These are phyloP conservation scores for Ceyx cyanopectus DNA, from an alignment of 2,113 vertebrate species.

Conservation along the genomic window DNA sequence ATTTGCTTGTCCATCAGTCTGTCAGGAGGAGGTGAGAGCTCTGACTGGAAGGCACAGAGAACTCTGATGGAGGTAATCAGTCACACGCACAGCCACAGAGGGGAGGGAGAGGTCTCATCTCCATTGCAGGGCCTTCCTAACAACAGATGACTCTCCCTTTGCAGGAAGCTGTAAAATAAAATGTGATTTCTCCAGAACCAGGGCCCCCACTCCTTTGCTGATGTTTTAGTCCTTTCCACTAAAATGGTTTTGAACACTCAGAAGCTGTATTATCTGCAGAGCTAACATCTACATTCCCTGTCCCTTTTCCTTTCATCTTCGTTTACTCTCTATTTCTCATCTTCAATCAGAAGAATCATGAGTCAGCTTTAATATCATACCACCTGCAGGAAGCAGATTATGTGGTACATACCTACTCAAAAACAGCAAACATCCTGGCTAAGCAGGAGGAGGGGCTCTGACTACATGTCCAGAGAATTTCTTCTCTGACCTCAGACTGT, in stretches of 20 bases:
- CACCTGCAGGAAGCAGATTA: conserved; percentile 54
- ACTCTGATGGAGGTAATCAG: neutral
- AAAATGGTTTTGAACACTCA: conserved; percentile 27
- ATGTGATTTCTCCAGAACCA: neutral
- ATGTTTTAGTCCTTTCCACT: neutral
- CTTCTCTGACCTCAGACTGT: neutral
- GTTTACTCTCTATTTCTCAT: conserved; percentile 45
- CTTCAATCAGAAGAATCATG: conserved; percentile 37
- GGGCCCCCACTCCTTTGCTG: neutral
- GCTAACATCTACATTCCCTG: conserved; percentile 44
- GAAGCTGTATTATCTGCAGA: conserved; percentile 37
- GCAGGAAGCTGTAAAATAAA: conserved; percentile 13
- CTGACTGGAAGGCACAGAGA: neutral
- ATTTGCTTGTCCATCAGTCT: neutral
- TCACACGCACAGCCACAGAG: neutral
- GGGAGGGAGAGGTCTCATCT: neutral
- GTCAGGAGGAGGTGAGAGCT: conserved; percentile 7
- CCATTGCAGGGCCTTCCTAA: neutral
- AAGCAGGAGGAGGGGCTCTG: conserved; percentile 21
- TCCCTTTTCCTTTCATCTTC: conserved; percentile 49
- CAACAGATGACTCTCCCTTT: neutral
- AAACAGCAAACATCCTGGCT: neutral
- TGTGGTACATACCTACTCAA: neutral
- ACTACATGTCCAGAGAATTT: neutral
- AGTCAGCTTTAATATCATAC: conserved; percentile 35